These are phyloP conservation scores for Recurvirostra avosetta DNA, from an alignment of 2,113 vertebrate genomes.

Conservation along the genomic window DNA sequence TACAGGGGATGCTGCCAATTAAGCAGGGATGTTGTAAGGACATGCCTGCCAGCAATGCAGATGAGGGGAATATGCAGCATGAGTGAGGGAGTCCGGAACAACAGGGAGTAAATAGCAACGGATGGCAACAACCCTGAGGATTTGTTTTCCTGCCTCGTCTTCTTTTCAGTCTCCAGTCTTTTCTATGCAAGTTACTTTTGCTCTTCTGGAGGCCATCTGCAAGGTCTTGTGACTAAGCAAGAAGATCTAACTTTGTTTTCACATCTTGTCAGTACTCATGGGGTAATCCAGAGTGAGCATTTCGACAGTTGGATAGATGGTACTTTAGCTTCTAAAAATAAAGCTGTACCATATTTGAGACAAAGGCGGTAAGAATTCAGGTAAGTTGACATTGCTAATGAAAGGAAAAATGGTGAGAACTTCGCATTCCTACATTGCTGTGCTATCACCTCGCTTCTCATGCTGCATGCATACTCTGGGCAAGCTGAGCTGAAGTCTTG, in stretches of 20 bases:
- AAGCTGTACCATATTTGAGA: not conserved
- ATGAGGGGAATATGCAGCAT: not conserved
- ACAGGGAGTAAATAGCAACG: not conserved
- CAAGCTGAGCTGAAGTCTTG: not conserved
- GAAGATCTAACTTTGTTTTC: not conserved
- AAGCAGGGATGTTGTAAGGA: not conserved
- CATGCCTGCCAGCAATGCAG: not conserved
- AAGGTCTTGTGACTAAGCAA: not conserved
- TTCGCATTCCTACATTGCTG: not conserved
- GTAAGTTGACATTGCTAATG: not conserved
- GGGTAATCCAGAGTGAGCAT: not conserved
- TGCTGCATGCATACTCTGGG: rapidly evolving
- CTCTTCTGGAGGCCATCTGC: constrained; percentile 2
- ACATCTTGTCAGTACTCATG: not conserved
- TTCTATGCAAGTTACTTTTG: not conserved
- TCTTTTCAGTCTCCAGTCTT: not conserved
- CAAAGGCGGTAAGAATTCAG: not conserved
- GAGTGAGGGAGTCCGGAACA: not conserved
- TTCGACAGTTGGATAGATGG: not conserved
- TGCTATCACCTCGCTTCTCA: not conserved
- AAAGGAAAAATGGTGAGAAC: not conserved
- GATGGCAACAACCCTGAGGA: not conserved
- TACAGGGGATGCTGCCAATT: not conserved
- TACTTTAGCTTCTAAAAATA: not conserved
- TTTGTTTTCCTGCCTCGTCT: not conserved